Percentiles rank a stretch among this genome's conserved stretches.
Conservation (phyloP, 1,140 invertebrate genomes). For the Leguminivora glycinivorella region DNA sequence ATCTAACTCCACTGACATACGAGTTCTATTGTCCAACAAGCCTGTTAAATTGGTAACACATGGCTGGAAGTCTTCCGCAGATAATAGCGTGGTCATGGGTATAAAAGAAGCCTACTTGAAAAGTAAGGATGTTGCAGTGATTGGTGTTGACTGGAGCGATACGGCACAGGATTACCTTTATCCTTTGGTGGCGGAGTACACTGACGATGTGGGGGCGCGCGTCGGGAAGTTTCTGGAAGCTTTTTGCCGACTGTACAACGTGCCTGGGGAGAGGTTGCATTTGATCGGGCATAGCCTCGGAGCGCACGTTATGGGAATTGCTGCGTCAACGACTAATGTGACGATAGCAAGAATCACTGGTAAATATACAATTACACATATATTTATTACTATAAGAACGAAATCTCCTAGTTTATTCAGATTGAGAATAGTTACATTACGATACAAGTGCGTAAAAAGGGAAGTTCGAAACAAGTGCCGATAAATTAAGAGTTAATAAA, state of each 20-base stretch:
- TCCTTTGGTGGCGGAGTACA: conserved; percentile 80
- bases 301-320: conserved; percentile 90
- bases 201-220: conserved; percentile 77
- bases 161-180: conserved; percentile 82
- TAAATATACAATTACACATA: conserved; percentile 27
- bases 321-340: conserved; percentile 79
- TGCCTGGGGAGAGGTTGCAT: conserved; percentile 79
- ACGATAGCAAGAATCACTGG: conserved; percentile 81
- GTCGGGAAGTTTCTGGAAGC: conserved; percentile 81
- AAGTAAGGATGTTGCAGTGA: conserved; percentile 36
- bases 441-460: too few relatives aligned
- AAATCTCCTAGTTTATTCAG: too few relatives aligned
- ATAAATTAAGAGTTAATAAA: too few relatives aligned
- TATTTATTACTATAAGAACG: too few relatives aligned
- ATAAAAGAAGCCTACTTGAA: conserved; percentile 43
- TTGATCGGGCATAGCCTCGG: conserved; percentile 90
- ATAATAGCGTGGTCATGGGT: conserved; percentile 33
- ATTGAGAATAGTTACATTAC: too few relatives aligned
- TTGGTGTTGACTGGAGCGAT: conserved; percentile 81
- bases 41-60: conserved; percentile 46
- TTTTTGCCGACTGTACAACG: conserved; percentile 74
- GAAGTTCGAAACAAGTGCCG: too few relatives aligned
- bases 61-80: conserved; percentile 42
- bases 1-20: neutral
- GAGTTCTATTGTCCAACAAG: conserved; percentile 12